Evolutionary conservation across 2,888 invertebrate species (phyloP).

Genomic region (Caenorhabditis zanzibari): DNA sequence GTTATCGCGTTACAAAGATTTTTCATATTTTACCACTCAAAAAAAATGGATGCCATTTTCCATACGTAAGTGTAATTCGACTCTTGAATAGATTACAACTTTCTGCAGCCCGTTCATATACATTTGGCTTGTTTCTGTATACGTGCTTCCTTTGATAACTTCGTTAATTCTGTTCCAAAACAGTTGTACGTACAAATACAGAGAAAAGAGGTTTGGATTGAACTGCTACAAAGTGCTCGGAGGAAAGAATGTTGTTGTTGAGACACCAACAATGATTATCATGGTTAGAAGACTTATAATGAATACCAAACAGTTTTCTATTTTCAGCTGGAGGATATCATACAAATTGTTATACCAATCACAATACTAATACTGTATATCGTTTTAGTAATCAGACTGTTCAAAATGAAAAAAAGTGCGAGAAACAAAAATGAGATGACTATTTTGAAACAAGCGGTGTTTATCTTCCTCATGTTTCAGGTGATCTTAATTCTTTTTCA

Average conservation of each 20-base stretch:
- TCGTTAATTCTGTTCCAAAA: constrained; percentile 3
- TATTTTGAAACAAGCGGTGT: constrained; percentile 51
- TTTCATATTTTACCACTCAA: constrained; percentile 41
- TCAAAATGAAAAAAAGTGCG: constrained; percentile 19
- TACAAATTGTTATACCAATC: constrained; percentile 40
- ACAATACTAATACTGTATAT: constrained; percentile 36
- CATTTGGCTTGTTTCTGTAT: constrained; percentile 19
- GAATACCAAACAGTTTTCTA: not conserved
- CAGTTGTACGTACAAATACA: constrained; percentile 35
- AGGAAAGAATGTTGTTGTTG: not conserved
- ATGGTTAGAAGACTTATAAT: not conserved
- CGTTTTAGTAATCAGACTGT: constrained; percentile 23
- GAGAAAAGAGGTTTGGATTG: constrained; percentile 2
- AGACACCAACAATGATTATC: constrained; percentile 7
- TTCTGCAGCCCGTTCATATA: constrained; percentile 32
- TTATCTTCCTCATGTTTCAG: constrained; percentile 43
- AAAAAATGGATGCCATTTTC: constrained; percentile 14
- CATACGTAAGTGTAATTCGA: not conserved
- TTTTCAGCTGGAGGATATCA: constrained; percentile 36
- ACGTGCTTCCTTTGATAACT: not conserved
- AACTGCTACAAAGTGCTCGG: constrained; percentile 6
- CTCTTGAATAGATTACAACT: not conserved
- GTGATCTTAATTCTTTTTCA: constrained; percentile 21
- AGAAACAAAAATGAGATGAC: constrained; percentile 40
- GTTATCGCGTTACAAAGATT: constrained; percentile 56